Evolutionary conservation across 2,113 vertebrate species (phyloP), one percentile per base, ranked within the genome.

Genomic region (Amia ocellicauda): DNA sequence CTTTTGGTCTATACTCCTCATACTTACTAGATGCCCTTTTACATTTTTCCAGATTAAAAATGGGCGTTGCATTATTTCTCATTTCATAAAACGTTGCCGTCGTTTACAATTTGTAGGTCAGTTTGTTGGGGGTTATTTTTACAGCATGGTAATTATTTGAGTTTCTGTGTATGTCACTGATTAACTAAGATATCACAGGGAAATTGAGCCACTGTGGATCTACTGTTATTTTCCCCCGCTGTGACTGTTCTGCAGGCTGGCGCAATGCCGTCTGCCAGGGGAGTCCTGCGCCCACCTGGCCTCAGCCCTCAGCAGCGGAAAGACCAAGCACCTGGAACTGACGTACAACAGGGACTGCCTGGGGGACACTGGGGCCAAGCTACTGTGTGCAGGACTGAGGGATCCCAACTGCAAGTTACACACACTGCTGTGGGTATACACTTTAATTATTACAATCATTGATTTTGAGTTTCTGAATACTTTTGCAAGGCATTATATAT

Each of bases 241-340:
- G 31, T n/a, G 28, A 3, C 8, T 2, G 74, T 24, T 67, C 49
- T 19, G 3, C 71, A 89, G 84, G 2, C 69, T 88, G 53, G 9
- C 2, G 7, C 23, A 64, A 28, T 73, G 75, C 62, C 47, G 3
- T 23, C 41, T 86, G 58, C 74, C 50, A 20, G 0, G 54, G 2
- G 76, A 50, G 1, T 69, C 74, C 24, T 58, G 78, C n/a, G 4
- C 10, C 27, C 79, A 76, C 31, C 47, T 89, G 54, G 75, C 82
- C 5, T 79, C 74, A 51, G 84, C 76, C 3, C 64, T 88, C 52
- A 74, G 49, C 31, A 58, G 31, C 19, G 84, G 86, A 57, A 19
- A 43, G 29, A 64, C 69, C 19, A 24, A 7, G 3, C 57, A 68
- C 29, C 51, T 89, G 69, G 52, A 81, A 57, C 68, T 87, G 14